Evolutionary conservation across 2,113 vertebrate genomes (phyloP).

Genomic region (Erythrolamprus reginae): DNA sequence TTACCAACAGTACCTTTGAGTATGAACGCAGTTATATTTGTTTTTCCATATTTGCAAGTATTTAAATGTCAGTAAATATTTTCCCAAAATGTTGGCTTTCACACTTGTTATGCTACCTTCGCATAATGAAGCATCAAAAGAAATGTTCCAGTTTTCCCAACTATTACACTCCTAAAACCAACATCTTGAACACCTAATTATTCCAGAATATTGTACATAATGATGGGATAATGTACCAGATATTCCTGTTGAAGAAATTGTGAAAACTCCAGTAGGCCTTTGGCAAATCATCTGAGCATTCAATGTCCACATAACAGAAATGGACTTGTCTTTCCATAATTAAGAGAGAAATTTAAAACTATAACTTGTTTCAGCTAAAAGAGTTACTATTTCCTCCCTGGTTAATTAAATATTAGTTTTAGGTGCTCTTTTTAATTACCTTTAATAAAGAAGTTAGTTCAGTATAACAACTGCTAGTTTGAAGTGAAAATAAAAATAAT

Average conservation of each 20-base stretch:
- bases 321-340: constrained; percentile 13
- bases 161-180: constrained; percentile 32
- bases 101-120: background rate
- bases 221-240: constrained; percentile 52
- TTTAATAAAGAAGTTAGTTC: background rate
- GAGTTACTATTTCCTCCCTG: background rate
- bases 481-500: background rate
- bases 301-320: constrained; percentile 2
- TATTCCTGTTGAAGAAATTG: constrained; percentile 54
- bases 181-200: constrained; percentile 43
- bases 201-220: constrained; percentile 43
- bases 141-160: constrained; percentile 18
- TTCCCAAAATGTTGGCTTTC: background rate
- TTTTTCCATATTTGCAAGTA: background rate
- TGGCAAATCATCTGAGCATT: constrained; percentile 20
- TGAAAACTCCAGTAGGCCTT: constrained; percentile 35
- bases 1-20: background rate
- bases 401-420: constrained; percentile 14
- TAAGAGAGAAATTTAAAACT: constrained; percentile 19
- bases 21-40: background rate
- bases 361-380: constrained; percentile 9
- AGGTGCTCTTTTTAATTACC: constrained; percentile 23
- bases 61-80: background rate
- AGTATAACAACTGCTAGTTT: background rate
- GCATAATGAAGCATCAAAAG: background rate